Conservation (phyloP, 2,797 vertebrate genomes). For the Poecile montanus region DNA sequence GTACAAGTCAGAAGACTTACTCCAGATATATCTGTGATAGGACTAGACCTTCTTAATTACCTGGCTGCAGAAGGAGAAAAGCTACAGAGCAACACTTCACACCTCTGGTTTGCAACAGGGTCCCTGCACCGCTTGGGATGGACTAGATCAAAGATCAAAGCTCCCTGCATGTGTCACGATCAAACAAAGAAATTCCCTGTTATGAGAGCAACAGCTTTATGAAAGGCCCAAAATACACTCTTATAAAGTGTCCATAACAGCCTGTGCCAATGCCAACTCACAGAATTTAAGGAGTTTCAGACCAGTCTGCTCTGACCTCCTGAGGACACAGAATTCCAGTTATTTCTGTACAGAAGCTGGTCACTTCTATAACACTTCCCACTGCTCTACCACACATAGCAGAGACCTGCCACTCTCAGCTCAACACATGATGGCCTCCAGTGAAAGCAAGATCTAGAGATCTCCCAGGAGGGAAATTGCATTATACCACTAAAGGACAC, state of each 20-base stretch:
- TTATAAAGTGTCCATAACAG: not conserved
- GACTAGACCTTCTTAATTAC: not conserved
- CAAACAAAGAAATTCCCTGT: not conserved
- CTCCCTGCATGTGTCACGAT: rapidly evolving
- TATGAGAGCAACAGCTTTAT: not conserved
- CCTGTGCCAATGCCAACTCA: not conserved
- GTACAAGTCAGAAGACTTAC: not conserved
- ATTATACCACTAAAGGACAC: not conserved
- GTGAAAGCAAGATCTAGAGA: not conserved
- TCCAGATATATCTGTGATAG: not conserved
- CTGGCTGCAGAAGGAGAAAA: not conserved
- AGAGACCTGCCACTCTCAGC: not conserved
- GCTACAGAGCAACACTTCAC: not conserved
- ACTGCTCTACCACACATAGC: not conserved
- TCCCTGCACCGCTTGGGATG: not conserved
- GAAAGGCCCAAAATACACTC: not conserved
- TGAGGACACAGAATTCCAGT: not conserved
- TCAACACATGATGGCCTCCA: not conserved
- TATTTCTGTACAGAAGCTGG: not conserved
- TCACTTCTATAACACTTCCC: not conserved
- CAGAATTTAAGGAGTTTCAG: not conserved
- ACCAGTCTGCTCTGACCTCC: not conserved
- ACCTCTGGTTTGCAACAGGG: not conserved
- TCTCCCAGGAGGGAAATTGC: not conserved
- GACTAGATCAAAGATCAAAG: not conserved